These are phyloP conservation scores for Brachypterus glaber DNA, from an alignment of 2,888 invertebrate genomes.

Conservation along the genomic window DNA sequence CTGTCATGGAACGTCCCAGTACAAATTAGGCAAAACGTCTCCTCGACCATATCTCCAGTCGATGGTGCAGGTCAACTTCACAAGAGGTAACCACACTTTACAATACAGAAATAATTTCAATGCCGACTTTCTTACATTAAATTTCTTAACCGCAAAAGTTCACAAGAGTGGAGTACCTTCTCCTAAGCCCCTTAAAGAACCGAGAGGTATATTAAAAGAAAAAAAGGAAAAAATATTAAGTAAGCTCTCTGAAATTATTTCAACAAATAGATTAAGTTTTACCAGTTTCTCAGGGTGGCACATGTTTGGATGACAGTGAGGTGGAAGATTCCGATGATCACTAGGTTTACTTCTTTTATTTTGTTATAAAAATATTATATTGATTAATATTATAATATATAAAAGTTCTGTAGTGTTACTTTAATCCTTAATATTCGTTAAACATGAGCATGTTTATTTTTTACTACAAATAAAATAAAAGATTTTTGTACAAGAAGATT, in stretches of 20 bases:
- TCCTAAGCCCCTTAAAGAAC: not conserved
- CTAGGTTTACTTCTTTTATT: no score
- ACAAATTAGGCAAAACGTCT: not conserved
- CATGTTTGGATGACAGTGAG: no score
- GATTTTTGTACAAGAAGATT: not conserved
- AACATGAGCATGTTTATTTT: not conserved
- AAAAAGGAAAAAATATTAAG: not conserved
- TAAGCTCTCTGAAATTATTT: no score
- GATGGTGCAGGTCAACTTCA: not conserved
- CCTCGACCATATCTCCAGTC: not conserved
- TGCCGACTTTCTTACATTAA: not conserved
- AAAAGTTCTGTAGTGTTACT: not conserved
- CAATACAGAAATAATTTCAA: no score
- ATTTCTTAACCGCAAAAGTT: not conserved
- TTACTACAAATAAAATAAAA: not conserved
- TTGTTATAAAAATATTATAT: no score
- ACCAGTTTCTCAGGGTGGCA: no score
- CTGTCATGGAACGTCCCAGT: not conserved
- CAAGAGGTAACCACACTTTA: not conserved
- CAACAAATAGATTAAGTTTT: no score
- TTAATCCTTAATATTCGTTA: not conserved
- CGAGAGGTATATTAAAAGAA: not conserved
- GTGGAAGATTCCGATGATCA: no score
- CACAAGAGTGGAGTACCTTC: not conserved
- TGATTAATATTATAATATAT: no score